A percentile compares a stretch with the other conserved stretches of the same genome.
Evolutionary conservation across 2,113 vertebrate genomes (phyloP).

Genomic region (Rynchops niger): DNA sequence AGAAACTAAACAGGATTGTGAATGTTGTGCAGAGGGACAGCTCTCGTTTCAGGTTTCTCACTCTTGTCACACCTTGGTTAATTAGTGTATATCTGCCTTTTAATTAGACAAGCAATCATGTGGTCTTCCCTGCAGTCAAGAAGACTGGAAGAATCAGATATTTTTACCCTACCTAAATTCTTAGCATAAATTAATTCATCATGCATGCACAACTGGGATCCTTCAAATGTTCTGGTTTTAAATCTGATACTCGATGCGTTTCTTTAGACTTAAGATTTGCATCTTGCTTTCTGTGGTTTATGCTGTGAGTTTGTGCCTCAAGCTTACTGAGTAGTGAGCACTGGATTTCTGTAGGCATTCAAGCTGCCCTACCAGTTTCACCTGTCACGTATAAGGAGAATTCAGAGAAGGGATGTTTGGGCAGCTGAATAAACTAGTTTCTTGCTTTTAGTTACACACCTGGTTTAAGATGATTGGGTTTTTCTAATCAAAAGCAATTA

Average conservation of each 20-base stretch:
- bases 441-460: constrained; percentile 1
- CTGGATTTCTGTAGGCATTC: not conserved
- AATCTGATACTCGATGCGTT: not conserved
- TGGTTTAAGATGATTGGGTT: not conserved
- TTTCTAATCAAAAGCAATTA: not conserved
- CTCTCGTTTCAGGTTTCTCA: not conserved
- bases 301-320: not conserved
- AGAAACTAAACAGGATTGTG: not conserved
- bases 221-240: not conserved
- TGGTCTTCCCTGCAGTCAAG: not conserved
- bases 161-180: constrained; percentile 34
- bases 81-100: constrained; percentile 37
- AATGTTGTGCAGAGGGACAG: not conserved
- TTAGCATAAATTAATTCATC: constrained; percentile 28
- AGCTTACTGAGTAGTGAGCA: not conserved
- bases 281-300: not conserved
- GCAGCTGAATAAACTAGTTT: not conserved
- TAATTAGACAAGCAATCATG: constrained; percentile 40
- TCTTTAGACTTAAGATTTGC: not conserved
- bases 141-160: constrained; percentile 27
- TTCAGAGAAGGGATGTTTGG: not conserved
- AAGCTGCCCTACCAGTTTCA: constrained; percentile 35
- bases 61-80: constrained; percentile 34
- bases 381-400: not conserved
- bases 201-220: not conserved